These are phyloP conservation scores for Drosophila silvestris DNA, from an alignment of 2,888 invertebrate species.

Conservation along the genomic window DNA sequence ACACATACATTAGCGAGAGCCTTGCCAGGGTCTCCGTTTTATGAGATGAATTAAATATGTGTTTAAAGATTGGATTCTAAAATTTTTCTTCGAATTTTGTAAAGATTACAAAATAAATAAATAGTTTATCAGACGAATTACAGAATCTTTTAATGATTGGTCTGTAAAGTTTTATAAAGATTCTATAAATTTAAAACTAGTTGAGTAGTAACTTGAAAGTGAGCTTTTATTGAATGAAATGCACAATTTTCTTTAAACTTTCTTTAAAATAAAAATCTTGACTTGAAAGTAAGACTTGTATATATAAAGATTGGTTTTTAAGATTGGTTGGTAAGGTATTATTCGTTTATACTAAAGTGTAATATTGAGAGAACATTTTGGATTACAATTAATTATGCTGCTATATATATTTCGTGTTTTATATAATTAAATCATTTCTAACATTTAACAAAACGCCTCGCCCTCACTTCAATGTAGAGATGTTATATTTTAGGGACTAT, in stretches of 20 bases:
- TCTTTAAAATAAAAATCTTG: background rate
- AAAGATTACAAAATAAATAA: background rate
- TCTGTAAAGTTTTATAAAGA: background rate
- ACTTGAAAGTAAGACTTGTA: background rate
- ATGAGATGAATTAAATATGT: background rate
- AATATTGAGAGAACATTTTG: background rate
- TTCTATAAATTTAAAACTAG: no score
- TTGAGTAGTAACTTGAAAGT: background rate
- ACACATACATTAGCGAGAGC: constrained; percentile 7
- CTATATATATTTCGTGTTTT: no score
- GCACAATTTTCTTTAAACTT: background rate
- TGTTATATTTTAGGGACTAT: background rate
- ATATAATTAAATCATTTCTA: background rate
- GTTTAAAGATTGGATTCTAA: constrained; percentile 2
- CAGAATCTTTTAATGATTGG: background rate
- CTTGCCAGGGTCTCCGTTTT: background rate
- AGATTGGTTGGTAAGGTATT: background rate
- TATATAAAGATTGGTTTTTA: background rate
- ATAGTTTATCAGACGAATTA: background rate
- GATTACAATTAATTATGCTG: background rate
- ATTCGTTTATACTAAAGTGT: no score
- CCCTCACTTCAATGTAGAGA: background rate
- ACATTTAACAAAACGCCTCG: background rate
- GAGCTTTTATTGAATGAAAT: background rate
- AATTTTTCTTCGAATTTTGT: background rate